Evolutionary conservation across 1,140 invertebrate genomes (phyloP), one percentile per base, ranked within the genome.

Genomic region (Eciton burchellii): DNA sequence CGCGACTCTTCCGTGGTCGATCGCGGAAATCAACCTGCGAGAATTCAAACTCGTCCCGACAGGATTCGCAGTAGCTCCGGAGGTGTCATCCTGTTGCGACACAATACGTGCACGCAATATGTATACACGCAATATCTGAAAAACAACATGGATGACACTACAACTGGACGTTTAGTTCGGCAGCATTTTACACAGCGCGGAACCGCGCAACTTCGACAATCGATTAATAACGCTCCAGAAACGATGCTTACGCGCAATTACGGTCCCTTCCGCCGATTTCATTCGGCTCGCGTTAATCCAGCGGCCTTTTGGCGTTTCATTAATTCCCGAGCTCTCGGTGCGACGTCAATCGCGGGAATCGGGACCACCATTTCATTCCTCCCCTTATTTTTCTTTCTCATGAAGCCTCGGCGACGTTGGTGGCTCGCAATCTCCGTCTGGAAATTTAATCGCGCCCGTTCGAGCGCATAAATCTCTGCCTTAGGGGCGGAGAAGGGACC

Each of bases 211-310:
- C n/a, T n/a, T n/a, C n/a, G n/a, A n/a, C n/a, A n/a, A n/a, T n/a
- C n/a, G n/a, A n/a, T n/a, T 35, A 26, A 79, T 77, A 56, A 43
- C 63, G 41, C 16, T 24, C 71, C 59, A 74, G 24, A 74, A 74
- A 74, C n/a, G 35, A 68, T 77, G 52, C 49, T 47, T 68, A 45
- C 14, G 49, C 52, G 43, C 11, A 24, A 79, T 79, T 79, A 21
- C 52, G 74, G 56, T 21, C 74, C 56, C 54, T 54, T 68, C 74
- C 35, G 11, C 12, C 49, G 24, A 79, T 68, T 79, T 45, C 35
- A 21, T 56, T 45, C n/a, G 74, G 16, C 49, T 54, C 35, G n/a
- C 6, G 19, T 43, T 79, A 79, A 70, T 79, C 68, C 49, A 63
- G 35, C 6, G 9, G 59, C 14, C n/a, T 79, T 62, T 68, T 52